phyloP scores from a whole-genome alignment of 2,888 invertebrate genomes.

The Tridacna gigas region DNA sequence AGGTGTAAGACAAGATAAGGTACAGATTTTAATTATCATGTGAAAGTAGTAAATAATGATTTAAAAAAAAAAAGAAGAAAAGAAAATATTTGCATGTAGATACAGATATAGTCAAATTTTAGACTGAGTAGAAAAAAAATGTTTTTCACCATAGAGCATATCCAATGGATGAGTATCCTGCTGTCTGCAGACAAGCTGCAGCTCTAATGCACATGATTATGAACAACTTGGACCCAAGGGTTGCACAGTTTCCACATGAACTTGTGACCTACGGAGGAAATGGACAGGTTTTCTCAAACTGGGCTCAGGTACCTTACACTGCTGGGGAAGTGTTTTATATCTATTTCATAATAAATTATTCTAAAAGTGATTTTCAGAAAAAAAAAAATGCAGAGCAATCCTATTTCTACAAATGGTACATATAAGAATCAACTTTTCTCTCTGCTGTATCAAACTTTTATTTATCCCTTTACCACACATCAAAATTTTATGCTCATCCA shows the following conservation, averaged over 20 bases:
- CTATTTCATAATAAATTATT: not conserved
- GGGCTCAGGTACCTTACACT: slow-evolving; percentile 86
- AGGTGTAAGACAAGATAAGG: no score
- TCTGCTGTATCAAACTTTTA: not conserved
- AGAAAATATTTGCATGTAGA: no score
- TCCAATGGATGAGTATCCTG: slow-evolving; percentile 86
- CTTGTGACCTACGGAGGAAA: slow-evolving; percentile 89
- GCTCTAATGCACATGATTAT: slow-evolving; percentile 88
- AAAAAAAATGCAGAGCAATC: no score
- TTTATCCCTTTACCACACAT: not conserved
- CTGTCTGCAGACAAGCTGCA: slow-evolving; percentile 85
- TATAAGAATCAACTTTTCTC: not conserved
- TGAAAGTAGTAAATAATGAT: no score
- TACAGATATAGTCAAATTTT: no score
- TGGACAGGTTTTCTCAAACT: slow-evolving; percentile 89
- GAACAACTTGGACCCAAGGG: slow-evolving; percentile 88
- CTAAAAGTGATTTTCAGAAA: not conserved
- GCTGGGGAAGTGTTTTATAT: not conserved
- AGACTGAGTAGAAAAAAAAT: no score
- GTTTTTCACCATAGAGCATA: slow-evolving; percentile 85
- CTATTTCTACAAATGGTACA: not conserved
- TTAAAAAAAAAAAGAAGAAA: no score
- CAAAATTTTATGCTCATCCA: not conserved
- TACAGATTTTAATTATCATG: no score
- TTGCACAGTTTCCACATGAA: slow-evolving; percentile 89